Conservation (phyloP, 2,797 vertebrate species). For the Mycteria americana region DNA sequence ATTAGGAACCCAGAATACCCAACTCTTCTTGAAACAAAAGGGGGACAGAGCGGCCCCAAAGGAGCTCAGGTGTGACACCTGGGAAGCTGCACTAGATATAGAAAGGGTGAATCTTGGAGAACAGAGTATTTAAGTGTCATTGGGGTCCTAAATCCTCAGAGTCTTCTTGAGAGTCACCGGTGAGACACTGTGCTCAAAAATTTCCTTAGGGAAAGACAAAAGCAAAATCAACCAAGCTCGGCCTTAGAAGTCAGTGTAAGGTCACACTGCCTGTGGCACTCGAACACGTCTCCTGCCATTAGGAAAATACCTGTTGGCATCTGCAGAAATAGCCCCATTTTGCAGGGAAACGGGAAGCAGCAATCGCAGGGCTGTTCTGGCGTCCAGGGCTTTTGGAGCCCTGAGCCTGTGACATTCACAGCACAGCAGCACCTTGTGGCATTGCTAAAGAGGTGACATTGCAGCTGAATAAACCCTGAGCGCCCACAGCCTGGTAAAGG, state of each 20-base stretch:
- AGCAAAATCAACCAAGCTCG: background rate
- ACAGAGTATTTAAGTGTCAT: background rate
- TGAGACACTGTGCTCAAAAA: background rate
- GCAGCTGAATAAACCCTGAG: background rate
- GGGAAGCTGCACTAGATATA: background rate
- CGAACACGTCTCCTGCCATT: background rate
- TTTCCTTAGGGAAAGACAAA: background rate
- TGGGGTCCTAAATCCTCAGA: background rate
- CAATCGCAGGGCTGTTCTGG: background rate
- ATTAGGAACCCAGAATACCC: background rate
- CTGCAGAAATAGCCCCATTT: background rate
- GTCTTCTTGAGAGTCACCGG: background rate
- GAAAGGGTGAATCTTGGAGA: background rate
- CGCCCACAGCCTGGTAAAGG: fast-evolving
- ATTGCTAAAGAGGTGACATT: background rate
- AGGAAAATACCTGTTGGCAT: background rate
- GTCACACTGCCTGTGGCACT: background rate
- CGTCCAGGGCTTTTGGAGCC: background rate
- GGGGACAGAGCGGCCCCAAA: background rate
- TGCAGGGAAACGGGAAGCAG: background rate
- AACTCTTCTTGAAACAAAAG: background rate
- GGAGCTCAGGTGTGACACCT: background rate
- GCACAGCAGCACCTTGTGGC: background rate
- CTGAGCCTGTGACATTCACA: background rate
- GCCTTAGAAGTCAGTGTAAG: background rate